Evolutionary conservation across 2,888 invertebrate genomes (phyloP), one percentile per base, ranked within the genome.

Genomic region (Pyrgus malvae): DNA sequence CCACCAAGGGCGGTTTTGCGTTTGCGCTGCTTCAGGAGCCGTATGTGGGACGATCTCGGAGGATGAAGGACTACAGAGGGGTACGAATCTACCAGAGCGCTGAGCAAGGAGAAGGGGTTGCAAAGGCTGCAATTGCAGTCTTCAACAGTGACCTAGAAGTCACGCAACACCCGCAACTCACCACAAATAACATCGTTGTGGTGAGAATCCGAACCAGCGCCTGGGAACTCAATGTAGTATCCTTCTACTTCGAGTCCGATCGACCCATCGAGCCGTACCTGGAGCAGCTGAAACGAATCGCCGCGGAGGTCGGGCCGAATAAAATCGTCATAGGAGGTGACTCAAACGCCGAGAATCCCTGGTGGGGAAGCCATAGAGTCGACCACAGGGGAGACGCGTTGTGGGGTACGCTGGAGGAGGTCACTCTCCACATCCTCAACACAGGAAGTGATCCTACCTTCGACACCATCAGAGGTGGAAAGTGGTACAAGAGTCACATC

Each of bases 301-400:
- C 21, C 21, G 6, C 3, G 3, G 6, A 21, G 6, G 6, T 21
- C 3, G 56, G 48, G 1, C 3, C 38, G 0, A 12, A 6, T 4
- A 21, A 21, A 2, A 7, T 49, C 5, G 0, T 65, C 0, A 6
- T 60, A 0, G 61, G n/a, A 57, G 62, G 59, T 0, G 59, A 60
- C n/a, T 5, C 33, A 0, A 61, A 61, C 17, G 59, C 60, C 2
- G 55, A 54, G 19, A 58, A 45, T 14, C 6, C 35, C 1, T 62
- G 59, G 60, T 66, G 62, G 66, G 59, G 62, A 0, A 59, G 63
- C 49, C n/a, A 3, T 11, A 31, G 0, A 8, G 14, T 8, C 0
- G 60, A 65, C 40, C n/a, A 45, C 1, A 57, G 61, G 29, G 65
- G 65, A 2, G 58, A 56, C 0, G 55, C 48, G 0, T 1, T 38